Percentiles rank a stretch among this genome's conserved stretches.
These are phyloP conservation scores for Leucophenga varia DNA, from an alignment of 1,140 invertebrate species.

Conservation along the genomic window DNA sequence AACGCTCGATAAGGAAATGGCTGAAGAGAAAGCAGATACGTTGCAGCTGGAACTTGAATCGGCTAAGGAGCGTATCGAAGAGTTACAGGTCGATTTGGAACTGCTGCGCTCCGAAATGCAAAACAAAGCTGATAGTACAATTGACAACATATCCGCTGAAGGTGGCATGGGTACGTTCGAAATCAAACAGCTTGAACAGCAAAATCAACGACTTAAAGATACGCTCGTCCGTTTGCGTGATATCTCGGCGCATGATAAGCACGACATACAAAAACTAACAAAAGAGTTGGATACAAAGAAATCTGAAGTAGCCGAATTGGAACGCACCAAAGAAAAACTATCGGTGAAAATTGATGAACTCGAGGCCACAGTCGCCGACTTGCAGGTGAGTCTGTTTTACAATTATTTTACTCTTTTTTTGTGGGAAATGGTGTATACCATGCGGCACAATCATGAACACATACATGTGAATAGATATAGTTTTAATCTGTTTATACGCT, in stretches of 20 bases:
- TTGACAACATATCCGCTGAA: slow-evolving; percentile 24
- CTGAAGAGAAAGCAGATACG: slow-evolving; percentile 93
- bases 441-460: no score
- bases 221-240: slow-evolving; percentile 91
- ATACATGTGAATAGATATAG: no score
- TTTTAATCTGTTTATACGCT: no score
- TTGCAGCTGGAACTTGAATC: slow-evolving; percentile 88
- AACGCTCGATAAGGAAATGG: slow-evolving; percentile 98
- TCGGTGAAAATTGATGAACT: slow-evolving; percentile 73
- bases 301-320: slow-evolving; percentile 80
- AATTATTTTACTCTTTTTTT: no score
- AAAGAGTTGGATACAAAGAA: slow-evolving; percentile 91
- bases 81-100: slow-evolving; percentile 88
- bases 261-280: slow-evolving; percentile 83
- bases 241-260: slow-evolving; percentile 91
- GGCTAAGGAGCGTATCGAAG: slow-evolving; percentile 87
- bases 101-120: slow-evolving; percentile 88
- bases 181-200: slow-evolving; percentile 91
- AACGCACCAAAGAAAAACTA: slow-evolving; percentile 83
- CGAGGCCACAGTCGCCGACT: slow-evolving; percentile 85
- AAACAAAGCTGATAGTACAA: slow-evolving; percentile 61
- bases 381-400: slow-evolving; percentile 39
- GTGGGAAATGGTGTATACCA: no score
- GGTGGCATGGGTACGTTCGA: slow-evolving; percentile 74
- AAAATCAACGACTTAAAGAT: slow-evolving; percentile 88